Percentiles rank a stretch among this genome's conserved stretches.
These are phyloP conservation scores for Cricetomys ansorgei DNA, from an alignment of 2,113 vertebrate species.

Conservation along the genomic window DNA sequence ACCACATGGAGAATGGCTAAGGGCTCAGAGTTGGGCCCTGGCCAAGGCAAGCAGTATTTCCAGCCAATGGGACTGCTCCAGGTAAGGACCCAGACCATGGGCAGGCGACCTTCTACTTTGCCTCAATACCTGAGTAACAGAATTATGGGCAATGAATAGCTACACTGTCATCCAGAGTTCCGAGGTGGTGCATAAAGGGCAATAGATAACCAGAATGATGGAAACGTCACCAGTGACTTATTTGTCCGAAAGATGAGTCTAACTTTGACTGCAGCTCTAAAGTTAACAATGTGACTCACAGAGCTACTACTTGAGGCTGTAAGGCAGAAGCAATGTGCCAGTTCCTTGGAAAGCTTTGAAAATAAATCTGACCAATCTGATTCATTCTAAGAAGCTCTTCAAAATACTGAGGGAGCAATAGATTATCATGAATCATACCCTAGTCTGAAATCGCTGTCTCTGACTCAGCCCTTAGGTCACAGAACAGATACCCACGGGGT, in stretches of 20 bases:
- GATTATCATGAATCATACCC: constrained; percentile 8
- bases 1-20: not conserved
- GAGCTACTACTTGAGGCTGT: not conserved
- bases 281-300: not conserved
- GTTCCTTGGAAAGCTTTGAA: constrained; percentile 20
- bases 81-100: not conserved
- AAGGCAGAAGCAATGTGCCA: not conserved
- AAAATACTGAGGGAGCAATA: constrained; percentile 21
- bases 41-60: too few relatives aligned
- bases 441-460: not conserved
- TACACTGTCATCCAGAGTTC: not conserved
- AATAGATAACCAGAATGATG: not conserved
- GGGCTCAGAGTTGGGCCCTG: not conserved
- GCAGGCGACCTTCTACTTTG: not conserved
- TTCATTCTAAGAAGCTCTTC: constrained; percentile 37
- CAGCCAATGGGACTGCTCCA: not conserved
- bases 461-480: constrained; percentile 21
- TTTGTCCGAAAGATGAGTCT: not conserved
- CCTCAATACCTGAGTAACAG: not conserved
- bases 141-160: not conserved
- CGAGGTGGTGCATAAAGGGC: not conserved
- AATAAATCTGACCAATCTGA: constrained; percentile 50
- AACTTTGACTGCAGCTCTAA: not conserved
- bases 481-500: not conserved
- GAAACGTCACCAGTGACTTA: not conserved